Conservation (phyloP, 2,113 vertebrate species). For the Zingel zingel region DNA sequence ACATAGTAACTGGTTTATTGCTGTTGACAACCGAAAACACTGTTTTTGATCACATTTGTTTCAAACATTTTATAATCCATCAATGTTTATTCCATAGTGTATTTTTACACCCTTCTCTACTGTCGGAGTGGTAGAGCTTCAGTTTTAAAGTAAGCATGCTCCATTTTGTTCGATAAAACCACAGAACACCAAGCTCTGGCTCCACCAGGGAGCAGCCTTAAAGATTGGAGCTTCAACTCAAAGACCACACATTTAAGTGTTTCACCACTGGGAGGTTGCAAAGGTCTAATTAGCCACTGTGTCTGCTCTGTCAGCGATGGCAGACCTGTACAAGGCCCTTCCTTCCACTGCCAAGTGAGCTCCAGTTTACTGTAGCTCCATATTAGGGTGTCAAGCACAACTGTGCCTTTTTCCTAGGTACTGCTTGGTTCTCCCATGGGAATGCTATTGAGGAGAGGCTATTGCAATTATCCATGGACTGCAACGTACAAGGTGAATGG, state of each 20-base stretch:
- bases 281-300: slow-evolving; percentile 76
- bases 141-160: slow-evolving; percentile 30
- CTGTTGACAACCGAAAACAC: background rate
- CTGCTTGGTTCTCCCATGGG: slow-evolving; percentile 58
- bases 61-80: background rate
- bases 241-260: slow-evolving; percentile 67
- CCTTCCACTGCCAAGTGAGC: slow-evolving; percentile 59
- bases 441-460: slow-evolving; percentile 76
- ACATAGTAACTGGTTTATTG: background rate
- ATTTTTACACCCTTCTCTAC: background rate
- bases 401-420: slow-evolving; percentile 63
- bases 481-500: slow-evolving; percentile 71
- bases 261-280: slow-evolving; percentile 70
- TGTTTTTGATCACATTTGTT: background rate
- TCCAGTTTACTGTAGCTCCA: slow-evolving; percentile 42
- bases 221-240: slow-evolving; percentile 60
- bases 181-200: background rate
- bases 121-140: background rate
- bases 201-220: slow-evolving; percentile 45
- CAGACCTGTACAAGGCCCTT: slow-evolving; percentile 67
- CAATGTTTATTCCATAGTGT: background rate
- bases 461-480: slow-evolving; percentile 81
- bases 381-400: slow-evolving; percentile 61
- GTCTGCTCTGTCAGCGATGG: slow-evolving; percentile 56
- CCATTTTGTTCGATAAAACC: slow-evolving; percentile 51